Evolutionary conservation across 1,140 invertebrate species (phyloP).

Genomic region (Phocides pigmalion): DNA sequence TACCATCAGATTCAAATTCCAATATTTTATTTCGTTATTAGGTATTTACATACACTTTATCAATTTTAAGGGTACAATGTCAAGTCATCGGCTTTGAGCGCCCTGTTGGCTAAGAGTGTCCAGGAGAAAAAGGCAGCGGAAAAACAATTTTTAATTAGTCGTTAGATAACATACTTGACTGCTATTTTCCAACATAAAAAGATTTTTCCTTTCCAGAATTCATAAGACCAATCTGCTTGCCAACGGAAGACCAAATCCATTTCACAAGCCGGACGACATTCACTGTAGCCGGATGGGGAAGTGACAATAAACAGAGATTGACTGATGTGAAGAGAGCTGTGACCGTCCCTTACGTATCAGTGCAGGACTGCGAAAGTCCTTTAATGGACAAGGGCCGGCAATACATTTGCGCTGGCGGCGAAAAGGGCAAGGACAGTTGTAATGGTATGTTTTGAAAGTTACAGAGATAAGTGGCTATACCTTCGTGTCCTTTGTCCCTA

Average conservation of each 20-base stretch:
- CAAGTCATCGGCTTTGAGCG: no score
- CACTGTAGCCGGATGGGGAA: slow-evolving; percentile 55
- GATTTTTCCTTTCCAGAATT: slow-evolving; percentile 49
- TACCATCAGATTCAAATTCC: no score
- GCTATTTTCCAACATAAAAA: neutral
- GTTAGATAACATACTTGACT: neutral
- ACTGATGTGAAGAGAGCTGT: slow-evolving; percentile 58
- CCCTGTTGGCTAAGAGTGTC: no score
- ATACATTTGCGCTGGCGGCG: slow-evolving; percentile 78
- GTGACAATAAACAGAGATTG: slow-evolving; percentile 46
- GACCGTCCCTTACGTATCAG: slow-evolving; percentile 35
- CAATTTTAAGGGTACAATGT: no score
- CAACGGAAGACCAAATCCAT: slow-evolving; percentile 38
- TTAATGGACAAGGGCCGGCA: slow-evolving; percentile 55
- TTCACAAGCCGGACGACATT: slow-evolving; percentile 39
- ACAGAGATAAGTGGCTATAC: no score
- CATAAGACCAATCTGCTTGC: slow-evolving; percentile 57
- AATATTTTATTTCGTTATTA: no score
- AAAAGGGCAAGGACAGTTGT: neutral
- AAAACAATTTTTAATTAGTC: neutral
- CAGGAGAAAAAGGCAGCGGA: no score
- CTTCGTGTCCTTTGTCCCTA: no score
- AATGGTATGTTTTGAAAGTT: neutral
- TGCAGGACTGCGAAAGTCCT: slow-evolving; percentile 20
- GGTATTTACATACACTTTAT: no score